Base-by-base conservation (phyloP, 2,797 vertebrate species). In the Zalophus californianus region DNA sequence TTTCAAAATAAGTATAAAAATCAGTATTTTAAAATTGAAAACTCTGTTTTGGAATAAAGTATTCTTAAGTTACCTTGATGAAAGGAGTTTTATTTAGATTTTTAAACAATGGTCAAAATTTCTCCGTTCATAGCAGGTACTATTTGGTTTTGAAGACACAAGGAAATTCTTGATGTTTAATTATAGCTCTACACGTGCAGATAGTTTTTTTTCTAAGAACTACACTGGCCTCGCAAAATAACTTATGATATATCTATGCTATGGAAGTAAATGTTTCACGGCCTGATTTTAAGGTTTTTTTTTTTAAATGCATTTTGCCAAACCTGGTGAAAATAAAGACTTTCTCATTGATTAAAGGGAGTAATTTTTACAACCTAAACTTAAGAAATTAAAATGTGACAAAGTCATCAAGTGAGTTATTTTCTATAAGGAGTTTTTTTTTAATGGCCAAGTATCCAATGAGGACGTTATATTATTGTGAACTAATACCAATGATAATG, bases 371-470 rank as follows among this genome's bases (percentile, higher is more conserved):
- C 27, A 80, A 3, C 15, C 44, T 90, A 92, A 84, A 94, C 41
- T 84, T 96, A 14, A 14, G 41, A 93, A 95, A 90, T 93, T 91
- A 62, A 96, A 92, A 62, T 48, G 11, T 84, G 29, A 50, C 35
- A 66, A 44, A 80, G 20, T 86, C 38, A 72, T 25, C 5, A 44
- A 80, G 21, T 95, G 82, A 97, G 70, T 3, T 80, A 84, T 32
- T 96, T 93, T 68, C 75, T 79, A 58, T 77, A 89, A 94, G 56
- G 41, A 95, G 68, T 90, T 96, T 86, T 60, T 94, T 97, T 75
- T 78, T n/a, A 13, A 94, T 98, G 95, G 86, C 54, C 94, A 94
- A 95, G 9, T 58, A 79, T 97, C 96, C 90, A 92, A 0, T 98
- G 64, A 90, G 20, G 1, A 0, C 83, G 86, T 86, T 97, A 94